Conservation (phyloP, 2,888 invertebrate species). For the Drosophila putrida region DNA sequence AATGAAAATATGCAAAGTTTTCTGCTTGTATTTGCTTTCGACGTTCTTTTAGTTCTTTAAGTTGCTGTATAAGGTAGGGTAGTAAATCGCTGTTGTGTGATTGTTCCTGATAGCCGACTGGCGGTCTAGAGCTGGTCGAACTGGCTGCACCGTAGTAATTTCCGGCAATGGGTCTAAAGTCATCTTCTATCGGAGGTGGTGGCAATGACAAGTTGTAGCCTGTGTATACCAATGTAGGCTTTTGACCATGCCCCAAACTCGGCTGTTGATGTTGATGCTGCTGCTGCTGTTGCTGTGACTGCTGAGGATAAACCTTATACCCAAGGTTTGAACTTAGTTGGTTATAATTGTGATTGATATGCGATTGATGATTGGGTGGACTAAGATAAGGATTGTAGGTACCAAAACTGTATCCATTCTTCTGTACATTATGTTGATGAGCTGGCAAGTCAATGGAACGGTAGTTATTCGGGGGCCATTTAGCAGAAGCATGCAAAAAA, state of each 20-base stretch:
- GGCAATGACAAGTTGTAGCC: constrained; percentile 79
- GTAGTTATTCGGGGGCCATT: constrained; percentile 72
- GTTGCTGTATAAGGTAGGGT: constrained; percentile 81
- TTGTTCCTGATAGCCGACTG: constrained; percentile 49
- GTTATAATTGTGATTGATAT: constrained; percentile 65
- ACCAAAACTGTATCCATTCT: constrained; percentile 74
- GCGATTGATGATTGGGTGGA: constrained; percentile 71
- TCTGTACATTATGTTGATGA: constrained; percentile 45
- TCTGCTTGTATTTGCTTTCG: constrained; percentile 79
- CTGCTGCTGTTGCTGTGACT: constrained; percentile 26
- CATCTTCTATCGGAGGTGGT: constrained; percentile 72
- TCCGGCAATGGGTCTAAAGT: constrained; percentile 78
- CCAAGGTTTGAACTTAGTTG: constrained; percentile 60
- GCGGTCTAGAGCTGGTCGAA: constrained; percentile 58
- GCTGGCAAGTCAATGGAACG: constrained; percentile 73
- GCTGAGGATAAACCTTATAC: constrained; percentile 59
- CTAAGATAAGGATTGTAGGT: constrained; percentile 82
- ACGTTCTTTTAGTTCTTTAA: constrained; percentile 82
- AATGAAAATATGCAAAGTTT: constrained; percentile 85
- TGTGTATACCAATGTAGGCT: constrained; percentile 74
- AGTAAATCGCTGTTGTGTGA: constrained; percentile 65
- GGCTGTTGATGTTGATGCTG: constrained; percentile 24
- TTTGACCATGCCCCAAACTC: constrained; percentile 17
- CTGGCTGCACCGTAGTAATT: constrained; percentile 63
- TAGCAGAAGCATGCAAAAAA: constrained; percentile 45